phyloP scores from a whole-genome alignment of 2,113 vertebrate genomes.

The Bos taurus region DNA sequence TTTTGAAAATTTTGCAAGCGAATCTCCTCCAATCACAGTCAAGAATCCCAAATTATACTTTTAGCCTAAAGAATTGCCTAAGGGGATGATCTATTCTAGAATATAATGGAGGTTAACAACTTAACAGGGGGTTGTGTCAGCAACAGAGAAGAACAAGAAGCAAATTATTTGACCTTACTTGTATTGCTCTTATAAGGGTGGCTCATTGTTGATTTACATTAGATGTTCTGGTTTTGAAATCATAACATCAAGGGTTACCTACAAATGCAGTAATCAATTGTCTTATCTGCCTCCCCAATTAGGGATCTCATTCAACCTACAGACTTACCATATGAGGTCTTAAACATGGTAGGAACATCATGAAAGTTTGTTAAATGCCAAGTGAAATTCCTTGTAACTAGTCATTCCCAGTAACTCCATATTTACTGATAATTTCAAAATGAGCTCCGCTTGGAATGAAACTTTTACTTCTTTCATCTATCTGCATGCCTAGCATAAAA shows the following conservation, averaged over 20 bases:
- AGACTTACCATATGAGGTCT: background rate
- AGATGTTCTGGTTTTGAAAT: conserved; percentile 16
- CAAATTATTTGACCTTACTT: background rate
- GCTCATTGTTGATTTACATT: background rate
- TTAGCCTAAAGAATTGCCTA: background rate
- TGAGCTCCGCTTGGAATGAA: background rate
- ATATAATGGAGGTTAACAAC: background rate
- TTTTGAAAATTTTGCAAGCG: background rate
- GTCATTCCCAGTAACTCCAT: background rate
- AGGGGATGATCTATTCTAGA: background rate
- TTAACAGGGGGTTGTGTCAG: background rate
- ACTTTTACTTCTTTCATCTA: background rate
- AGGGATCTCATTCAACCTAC: background rate
- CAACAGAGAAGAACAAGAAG: background rate
- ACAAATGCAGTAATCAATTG: background rate
- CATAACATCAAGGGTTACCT: background rate
- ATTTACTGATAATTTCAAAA: background rate
- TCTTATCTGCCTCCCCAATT: background rate
- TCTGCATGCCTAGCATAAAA: background rate
- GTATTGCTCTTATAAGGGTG: background rate
- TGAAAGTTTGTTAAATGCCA: background rate
- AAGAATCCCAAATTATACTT: background rate
- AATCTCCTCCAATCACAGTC: background rate
- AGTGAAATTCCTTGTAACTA: background rate
- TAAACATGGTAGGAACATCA: background rate